phyloP scores from a whole-genome alignment of 2,888 invertebrate genomes.

The Epinotia demarniana region DNA sequence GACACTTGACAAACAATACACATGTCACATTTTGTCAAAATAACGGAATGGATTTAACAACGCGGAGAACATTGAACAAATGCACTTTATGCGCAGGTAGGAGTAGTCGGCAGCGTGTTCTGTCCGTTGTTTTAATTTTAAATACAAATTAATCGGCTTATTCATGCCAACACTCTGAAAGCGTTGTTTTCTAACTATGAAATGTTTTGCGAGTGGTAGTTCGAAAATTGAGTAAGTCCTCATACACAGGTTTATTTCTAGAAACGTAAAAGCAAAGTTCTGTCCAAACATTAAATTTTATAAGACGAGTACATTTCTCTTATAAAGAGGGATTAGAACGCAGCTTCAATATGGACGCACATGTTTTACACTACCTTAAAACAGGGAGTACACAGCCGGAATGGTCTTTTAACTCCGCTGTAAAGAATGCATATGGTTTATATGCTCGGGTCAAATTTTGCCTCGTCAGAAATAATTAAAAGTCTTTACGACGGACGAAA shows the following conservation, averaged over 20 bases:
- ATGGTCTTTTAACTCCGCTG: slow-evolving; percentile 59
- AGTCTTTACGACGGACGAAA: slow-evolving; percentile 68
- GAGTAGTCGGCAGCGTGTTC: slow-evolving; percentile 31
- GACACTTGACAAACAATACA: neutral
- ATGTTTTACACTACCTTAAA: slow-evolving; percentile 60
- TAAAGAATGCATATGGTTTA: slow-evolving; percentile 64
- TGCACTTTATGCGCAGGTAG: slow-evolving; percentile 16
- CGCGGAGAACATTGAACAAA: slow-evolving; percentile 18
- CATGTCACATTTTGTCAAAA: slow-evolving; percentile 24
- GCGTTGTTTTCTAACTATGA: slow-evolving; percentile 43
- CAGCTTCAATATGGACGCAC: neutral
- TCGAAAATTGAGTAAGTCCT: slow-evolving; percentile 27
- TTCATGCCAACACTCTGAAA: slow-evolving; percentile 39
- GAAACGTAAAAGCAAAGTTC: slow-evolving; percentile 42
- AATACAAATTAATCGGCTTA: slow-evolving; percentile 45
- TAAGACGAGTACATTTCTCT: slow-evolving; percentile 13
- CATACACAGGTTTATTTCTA: slow-evolving; percentile 31
- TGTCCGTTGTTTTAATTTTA: slow-evolving; percentile 42
- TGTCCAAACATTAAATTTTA: slow-evolving; percentile 22
- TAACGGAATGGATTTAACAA: slow-evolving; percentile 27
- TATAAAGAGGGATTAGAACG: slow-evolving; percentile 1
- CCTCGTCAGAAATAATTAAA: slow-evolving; percentile 72
- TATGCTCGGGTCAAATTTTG: slow-evolving; percentile 46
- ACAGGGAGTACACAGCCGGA: slow-evolving; percentile 60
- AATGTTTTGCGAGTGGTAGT: slow-evolving; percentile 35